Base-by-base conservation (phyloP, 2,888 invertebrate species). In the Silvanus unidentatus region DNA sequence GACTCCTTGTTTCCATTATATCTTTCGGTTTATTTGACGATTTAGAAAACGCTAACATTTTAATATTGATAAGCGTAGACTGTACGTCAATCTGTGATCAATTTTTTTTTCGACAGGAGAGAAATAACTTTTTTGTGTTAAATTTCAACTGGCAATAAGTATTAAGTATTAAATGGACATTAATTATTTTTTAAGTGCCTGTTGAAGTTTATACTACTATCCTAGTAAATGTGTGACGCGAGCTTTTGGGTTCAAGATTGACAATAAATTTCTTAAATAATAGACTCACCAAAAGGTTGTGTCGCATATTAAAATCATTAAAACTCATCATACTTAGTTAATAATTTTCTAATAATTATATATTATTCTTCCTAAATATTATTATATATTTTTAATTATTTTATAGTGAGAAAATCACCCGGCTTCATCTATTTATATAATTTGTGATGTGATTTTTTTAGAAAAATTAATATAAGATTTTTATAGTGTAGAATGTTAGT, bases 1-100 rank as follows among this genome's bases (percentile, higher is more conserved):
- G 22, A 22, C 22, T 22, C 22, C 22, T 22, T 22, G 22, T 22
- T 22, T 22, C n/a, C 8, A 22, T 22, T 22, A 5, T 22, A 5
- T 8, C 3, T 22, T 22, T 22, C 22, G 22, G 22, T 22, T 3
- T 22, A 5, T 22, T 22, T 22, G 22, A 22, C 22, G 22, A 22
- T 32, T 30, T 45, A 50, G 48, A 45, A 48, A 39, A 45, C 50
- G 48, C 48, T 48, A 47, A 28, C 28, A 28, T 12, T 22, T 39
- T 39, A n/a, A n/a, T n/a, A 22, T 8, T 22, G 45, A 48, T 51
- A 46, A 53, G 52, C 48, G 56, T 62, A 62, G 66, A 67, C 67
- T 64, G 66, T 63, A 64, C 65, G 65, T 64, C 59, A 52, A 66
- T 64, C 68, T 69, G 68, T 70, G 68, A 70, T 68, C 63, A 22